Evolutionary conservation across 2,888 invertebrate genomes (phyloP), one percentile per base, ranked within the genome.

Genomic region (Gortyna flavago): DNA sequence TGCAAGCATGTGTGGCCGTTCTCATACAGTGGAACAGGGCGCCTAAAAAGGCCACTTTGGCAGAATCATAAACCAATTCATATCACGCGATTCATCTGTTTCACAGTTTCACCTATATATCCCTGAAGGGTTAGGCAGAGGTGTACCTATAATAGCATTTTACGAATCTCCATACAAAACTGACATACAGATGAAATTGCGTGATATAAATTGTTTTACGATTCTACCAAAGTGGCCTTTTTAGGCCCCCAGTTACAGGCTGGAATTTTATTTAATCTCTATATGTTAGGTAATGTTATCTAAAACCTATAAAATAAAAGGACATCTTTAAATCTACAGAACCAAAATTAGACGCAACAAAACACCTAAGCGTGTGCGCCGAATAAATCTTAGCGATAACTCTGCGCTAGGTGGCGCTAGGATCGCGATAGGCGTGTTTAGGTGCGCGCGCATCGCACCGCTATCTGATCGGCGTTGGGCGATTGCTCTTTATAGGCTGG

Each of bases 361-460:
- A 88, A 84, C 87, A 80, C 83, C 66, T 41, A 75, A 81, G 87
- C 87, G 89, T 90, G 90, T 91, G 91, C 85, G 85, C 88, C 87
- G 91, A 90, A 94, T 94, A 94, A 94, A 94, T 94, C 93, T 90
- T 85, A 84, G 87, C 87, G 93, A 94, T 94, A 93, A 91, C 91
- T 92, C 89, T 83, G 81, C 81, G 86, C 91, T 93, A 93, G 94
- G 94, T 93, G 94, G 92, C 90, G 92, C 88, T 89, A 83, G 85
- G 75, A 93, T 93, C 92, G 87, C 85, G 94, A 94, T 94, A 92
- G 90, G 90, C 92, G 79, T 86, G 87, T 92, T 87, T 77, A 87
- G 89, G 75, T 71, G 84, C 83, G 81, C 88, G 91, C 89, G 88
- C 88, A 89, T 88, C 85, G 87, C 79, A 68, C 75, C 78, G 81